A percentile compares a stretch with the other conserved stretches of the same genome.
Conservation (phyloP, 2,888 invertebrate species). For the Macrosoma leucophasiata region DNA sequence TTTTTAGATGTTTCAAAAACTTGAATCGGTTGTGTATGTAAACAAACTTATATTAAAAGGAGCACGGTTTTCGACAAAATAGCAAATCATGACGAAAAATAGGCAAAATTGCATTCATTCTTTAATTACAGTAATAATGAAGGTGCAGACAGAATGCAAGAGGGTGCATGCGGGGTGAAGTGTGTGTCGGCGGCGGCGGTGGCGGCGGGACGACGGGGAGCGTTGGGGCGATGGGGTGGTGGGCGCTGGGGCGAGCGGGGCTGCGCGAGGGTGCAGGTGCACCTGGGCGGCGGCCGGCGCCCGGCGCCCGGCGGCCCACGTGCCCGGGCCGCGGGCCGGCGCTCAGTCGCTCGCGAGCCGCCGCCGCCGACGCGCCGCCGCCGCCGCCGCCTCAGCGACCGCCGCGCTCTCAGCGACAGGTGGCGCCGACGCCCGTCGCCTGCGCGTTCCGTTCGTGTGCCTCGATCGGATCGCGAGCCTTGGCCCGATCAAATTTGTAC, state of each 20-base stretch:
- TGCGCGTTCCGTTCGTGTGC: constrained; percentile 45
- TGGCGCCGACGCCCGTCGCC: constrained; percentile 59
- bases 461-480: constrained; percentile 35
- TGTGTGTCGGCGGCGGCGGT: constrained; percentile 17
- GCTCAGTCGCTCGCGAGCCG: constrained; percentile 54
- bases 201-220: constrained; percentile 24
- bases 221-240: constrained; percentile 19
- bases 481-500: constrained; percentile 35
- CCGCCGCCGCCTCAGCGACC: constrained; percentile 27
- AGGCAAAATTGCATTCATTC: too few species aligned
- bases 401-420: constrained; percentile 49
- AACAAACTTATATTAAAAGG: too few species aligned
- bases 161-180: constrained; percentile 21
- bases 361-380: constrained; percentile 31
- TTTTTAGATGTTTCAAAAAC: too few species aligned
- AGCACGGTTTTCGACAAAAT: too few species aligned
- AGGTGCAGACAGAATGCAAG: constrained; percentile 24
- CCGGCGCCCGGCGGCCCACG: constrained; percentile 51
- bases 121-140: constrained; percentile 26
- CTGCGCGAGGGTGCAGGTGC: constrained; percentile 50
- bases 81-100: too few species aligned
- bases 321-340: constrained; percentile 47
- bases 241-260: constrained; percentile 19
- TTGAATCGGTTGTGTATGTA: too few species aligned
- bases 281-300: constrained; percentile 65